A percentile compares a stretch with the other conserved stretches of the same genome.
These are phyloP conservation scores for Cardiocondyla obscurior DNA, from an alignment of 1,140 invertebrate species.

Conservation along the genomic window DNA sequence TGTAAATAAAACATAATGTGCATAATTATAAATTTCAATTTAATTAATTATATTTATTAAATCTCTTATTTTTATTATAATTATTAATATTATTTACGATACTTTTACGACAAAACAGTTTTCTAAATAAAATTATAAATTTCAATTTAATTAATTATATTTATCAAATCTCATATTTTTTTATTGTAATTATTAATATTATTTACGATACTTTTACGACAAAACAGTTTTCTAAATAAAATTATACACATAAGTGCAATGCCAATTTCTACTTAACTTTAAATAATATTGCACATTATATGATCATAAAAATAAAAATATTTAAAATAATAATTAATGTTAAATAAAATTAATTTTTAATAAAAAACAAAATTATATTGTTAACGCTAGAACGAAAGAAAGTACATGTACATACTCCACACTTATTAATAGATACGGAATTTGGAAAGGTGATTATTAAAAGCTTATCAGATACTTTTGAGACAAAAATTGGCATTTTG, in stretches of 20 bases:
- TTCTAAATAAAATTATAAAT: conserved; percentile 13
- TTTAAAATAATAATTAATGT: neutral
- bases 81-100: neutral
- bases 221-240: conserved; percentile 1
- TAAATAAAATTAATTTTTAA: conserved; percentile 5
- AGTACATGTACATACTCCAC: neutral
- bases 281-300: neutral
- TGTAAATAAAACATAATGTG: conserved; percentile 64
- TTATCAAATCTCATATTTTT: conserved; percentile 2
- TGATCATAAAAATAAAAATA: neutral
- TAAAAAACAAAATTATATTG: neutral
- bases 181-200: neutral
- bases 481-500: conserved; percentile 70
- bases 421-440: conserved; percentile 14
- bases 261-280: neutral
- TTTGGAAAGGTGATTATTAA: conserved; percentile 43
- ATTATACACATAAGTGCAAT: neutral
- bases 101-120: neutral
- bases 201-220: neutral
- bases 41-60: no score
- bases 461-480: conserved; percentile 62
- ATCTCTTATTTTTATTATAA: neutral
- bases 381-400: neutral
- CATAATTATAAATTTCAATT: no score
- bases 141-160: no score